A percentile compares a stretch with the other conserved stretches of the same genome.
Conservation (phyloP, 2,888 invertebrate species). For the Gnatocerus cornutus region DNA sequence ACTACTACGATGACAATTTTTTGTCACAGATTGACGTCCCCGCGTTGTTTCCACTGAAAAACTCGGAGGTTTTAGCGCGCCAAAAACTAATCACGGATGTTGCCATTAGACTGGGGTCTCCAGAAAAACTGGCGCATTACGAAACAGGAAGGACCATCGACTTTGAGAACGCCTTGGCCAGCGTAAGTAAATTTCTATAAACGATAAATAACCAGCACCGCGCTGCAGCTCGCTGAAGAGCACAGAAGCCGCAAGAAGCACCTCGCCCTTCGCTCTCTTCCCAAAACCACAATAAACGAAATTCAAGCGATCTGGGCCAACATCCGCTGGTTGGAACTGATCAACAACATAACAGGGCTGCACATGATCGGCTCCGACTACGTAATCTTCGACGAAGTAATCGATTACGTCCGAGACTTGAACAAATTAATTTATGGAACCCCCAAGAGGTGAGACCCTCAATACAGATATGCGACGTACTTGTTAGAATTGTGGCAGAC, state of each 20-base stretch:
- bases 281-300: conserved; percentile 28
- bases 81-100: conserved; percentile 42
- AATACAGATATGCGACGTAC: not conserved
- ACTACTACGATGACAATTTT: not conserved
- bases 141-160: conserved; percentile 27
- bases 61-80: conserved; percentile 16
- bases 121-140: conserved; percentile 28
- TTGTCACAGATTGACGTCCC: conserved; percentile 45
- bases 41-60: conserved; percentile 21
- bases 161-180: conserved; percentile 26
- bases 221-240: conserved; percentile 26
- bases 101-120: conserved; percentile 36
- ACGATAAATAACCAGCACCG: not conserved
- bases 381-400: conserved; percentile 37
- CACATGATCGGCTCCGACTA: conserved; percentile 31
- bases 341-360: conserved; percentile 39
- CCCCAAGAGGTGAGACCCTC: conserved; percentile 41
- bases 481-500: conserved; percentile 59
- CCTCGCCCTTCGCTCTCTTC: not conserved
- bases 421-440: conserved; percentile 38
- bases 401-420: conserved; percentile 43
- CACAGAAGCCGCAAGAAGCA: conserved; percentile 13
- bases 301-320: conserved; percentile 37
- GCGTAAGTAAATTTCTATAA: conserved; percentile 2
- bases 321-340: conserved; percentile 44